Conservation (phyloP, 2,113 vertebrate genomes). For the Epinephelus fuscoguttatus region DNA sequence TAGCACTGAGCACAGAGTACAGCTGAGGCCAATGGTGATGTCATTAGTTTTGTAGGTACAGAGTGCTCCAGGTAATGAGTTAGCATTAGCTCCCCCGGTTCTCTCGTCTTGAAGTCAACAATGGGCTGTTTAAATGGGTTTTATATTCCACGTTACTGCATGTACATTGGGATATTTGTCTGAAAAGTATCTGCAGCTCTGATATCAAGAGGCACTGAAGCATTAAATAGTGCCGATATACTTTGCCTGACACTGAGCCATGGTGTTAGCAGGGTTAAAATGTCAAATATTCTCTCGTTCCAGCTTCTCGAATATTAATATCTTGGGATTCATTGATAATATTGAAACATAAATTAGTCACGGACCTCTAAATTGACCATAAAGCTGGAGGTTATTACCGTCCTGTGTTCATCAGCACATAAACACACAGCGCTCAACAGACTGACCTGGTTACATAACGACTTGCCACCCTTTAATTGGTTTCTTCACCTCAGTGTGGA, state of each 20-base stretch:
- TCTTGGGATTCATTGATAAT: neutral
- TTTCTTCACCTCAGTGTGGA: slow-evolving; percentile 47
- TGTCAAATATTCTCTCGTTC: neutral
- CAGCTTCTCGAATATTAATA: neutral
- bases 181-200: too few relatives aligned
- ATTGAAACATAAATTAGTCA: neutral
- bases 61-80: too few relatives aligned
- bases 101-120: too few relatives aligned
- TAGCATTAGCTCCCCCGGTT: too few relatives aligned
- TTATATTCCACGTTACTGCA: too few relatives aligned
- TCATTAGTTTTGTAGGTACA: too few relatives aligned
- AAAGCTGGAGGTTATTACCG: neutral
- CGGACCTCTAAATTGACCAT: neutral
- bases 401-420: neutral
- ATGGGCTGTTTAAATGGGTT: too few relatives aligned
- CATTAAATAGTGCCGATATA: too few relatives aligned
- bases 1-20: too few relatives aligned
- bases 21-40: too few relatives aligned
- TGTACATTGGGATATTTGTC: too few relatives aligned
- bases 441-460: slow-evolving; percentile 3
- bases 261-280: neutral
- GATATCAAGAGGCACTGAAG: too few relatives aligned
- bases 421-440: neutral
- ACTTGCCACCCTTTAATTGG: neutral
- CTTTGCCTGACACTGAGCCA: neutral